Evolutionary conservation across 2,113 vertebrate species (phyloP), one percentile per base, ranked within the genome.

Genomic region (Lophius piscatorius): DNA sequence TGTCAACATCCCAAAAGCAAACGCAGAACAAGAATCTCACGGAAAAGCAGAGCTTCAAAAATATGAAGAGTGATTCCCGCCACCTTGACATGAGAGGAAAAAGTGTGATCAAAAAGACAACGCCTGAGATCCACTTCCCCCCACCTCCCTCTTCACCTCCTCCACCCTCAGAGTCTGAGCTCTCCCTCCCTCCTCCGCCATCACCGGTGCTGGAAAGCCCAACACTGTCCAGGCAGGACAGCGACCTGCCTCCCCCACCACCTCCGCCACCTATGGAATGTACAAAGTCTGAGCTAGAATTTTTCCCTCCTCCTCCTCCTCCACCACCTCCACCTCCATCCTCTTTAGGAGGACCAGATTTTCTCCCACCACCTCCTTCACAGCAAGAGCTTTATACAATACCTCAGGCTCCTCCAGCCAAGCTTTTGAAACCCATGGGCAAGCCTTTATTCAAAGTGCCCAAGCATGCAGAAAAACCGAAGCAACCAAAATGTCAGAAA

Each of bases 141-240:
- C 91, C 93, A 46, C 93, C 94, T 18, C 94, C 94, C 12, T 85
- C 88, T 1, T 92, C 90, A 0, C 89, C 93, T 2, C 93, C 93
- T 49, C 88, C 93, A 9, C 84, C 90, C 24, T 94, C 93, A 14
- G 93, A 95, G 81, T 90, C 91, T 4, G 93, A 95, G 77, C 85
- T 94, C 55, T 94, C 91, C 39, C 90, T 95, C 31, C 94, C 94
- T 56, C 93, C 94, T 5, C 94, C 94, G 1, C 94, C 94, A 6
- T 91, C 93, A 2, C 88, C 91, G 1, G 85, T 92, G 61, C 65
- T 80, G n/a, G 82, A 90, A 54, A 81, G 17, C 45, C 74, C 78
- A 1, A 69, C 83, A 10, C 70, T 80, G 39, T 81, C 79, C 63
- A 91, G 84, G 49, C 78, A 87, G 69, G 93, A 94, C 51, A 88